Base-by-base conservation (phyloP, 2,797 vertebrate species). In the Oophaga sylvatica region DNA sequence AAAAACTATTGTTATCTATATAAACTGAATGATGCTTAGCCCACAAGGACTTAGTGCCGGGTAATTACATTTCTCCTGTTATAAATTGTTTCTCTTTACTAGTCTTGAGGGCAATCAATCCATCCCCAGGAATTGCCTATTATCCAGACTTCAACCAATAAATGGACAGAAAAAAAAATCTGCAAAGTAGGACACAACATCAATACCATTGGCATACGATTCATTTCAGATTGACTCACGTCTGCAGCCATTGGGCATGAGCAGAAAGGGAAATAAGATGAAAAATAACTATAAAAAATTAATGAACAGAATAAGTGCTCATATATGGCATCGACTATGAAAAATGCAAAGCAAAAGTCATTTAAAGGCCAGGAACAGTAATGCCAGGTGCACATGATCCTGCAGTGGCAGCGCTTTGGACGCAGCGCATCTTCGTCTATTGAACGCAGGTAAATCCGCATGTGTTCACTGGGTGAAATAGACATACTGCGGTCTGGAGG, bases 61-160 rank as follows among this genome's bases (percentile, higher is more conserved):
- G 71, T 83, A 83, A 83, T 87, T 87, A 87, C 86, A 83, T 87
- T 83, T 45, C 48, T 73, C n/a, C 68, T 53, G 57, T 75, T 81
- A 87, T 81, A 78, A 68, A 83, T 78, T 77, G 26, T 83, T 83
- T 83, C 78, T 20, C 71, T 81, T 81, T 82, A 70, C 59, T 59
- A 53, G 80, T 76, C 48, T 77, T 31, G 29, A 83, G 56, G 73
- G 35, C 86, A 83, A 87, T 87, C 80, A 87, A 83, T 87, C 71
- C 45, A 78, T 26, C n/a, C 80, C 71, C 81, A 83, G 22, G 20
- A 78, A 53, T 59, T 76, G 80, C 71, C 71, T 53, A 87, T 81
- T 77, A 83, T 82, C 48, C 71, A 83, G 80, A 78, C 60, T 48
- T 60, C 29, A 53, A 13, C 56, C 81, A 29, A 75, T 56, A 83